Percentiles rank a stretch among this genome's conserved stretches.
phyloP scores from a whole-genome alignment of 1,140 invertebrate species.

The Manduca sexta region DNA sequence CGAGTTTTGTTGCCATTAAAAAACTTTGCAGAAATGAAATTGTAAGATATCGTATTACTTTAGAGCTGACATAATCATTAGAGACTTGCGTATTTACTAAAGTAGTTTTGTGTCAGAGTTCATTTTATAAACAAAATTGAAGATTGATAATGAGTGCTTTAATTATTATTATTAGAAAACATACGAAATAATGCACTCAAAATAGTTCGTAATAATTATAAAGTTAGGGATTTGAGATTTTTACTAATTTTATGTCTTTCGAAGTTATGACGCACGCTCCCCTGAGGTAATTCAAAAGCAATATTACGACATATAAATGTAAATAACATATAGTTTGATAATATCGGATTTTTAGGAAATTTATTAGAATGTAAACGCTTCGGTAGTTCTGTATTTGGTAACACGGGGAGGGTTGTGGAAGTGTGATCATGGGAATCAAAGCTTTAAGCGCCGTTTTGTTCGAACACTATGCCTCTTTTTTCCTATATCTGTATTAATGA shows the following conservation, averaged over 20 bases:
- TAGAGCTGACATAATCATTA: conserved; percentile 52
- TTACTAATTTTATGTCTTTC: conserved; percentile 61
- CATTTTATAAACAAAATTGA: conserved; percentile 60
- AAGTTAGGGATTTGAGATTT: conserved; percentile 65
- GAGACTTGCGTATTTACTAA: conserved; percentile 58
- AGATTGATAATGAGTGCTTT: conserved; percentile 66
- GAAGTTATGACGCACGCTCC: conserved; percentile 64
- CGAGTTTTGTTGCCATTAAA: conserved; percentile 26
- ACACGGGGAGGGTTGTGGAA: conserved; percentile 51
- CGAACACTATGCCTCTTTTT: conserved; percentile 46
- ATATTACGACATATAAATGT: conserved; percentile 73
- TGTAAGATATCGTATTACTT: conserved; percentile 52
- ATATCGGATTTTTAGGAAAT: conserved; percentile 69
- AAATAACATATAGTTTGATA: conserved; percentile 72
- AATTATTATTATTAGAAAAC: conserved; percentile 56
- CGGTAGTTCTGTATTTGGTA: conserved; percentile 48
- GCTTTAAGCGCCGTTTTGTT: conserved; percentile 65
- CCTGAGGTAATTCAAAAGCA: conserved; percentile 69
- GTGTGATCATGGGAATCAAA: conserved; percentile 71
- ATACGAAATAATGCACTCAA: conserved; percentile 55
- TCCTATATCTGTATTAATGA: background rate
- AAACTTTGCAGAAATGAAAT: conserved; percentile 28
- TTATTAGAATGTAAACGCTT: conserved; percentile 65
- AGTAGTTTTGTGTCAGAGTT: conserved; percentile 49
- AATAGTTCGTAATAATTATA: conserved; percentile 55